Percentiles rank a stretch among this genome's conserved stretches.
Evolutionary conservation across 2,113 vertebrate genomes (phyloP).

Genomic region (Scortum barcoo): DNA sequence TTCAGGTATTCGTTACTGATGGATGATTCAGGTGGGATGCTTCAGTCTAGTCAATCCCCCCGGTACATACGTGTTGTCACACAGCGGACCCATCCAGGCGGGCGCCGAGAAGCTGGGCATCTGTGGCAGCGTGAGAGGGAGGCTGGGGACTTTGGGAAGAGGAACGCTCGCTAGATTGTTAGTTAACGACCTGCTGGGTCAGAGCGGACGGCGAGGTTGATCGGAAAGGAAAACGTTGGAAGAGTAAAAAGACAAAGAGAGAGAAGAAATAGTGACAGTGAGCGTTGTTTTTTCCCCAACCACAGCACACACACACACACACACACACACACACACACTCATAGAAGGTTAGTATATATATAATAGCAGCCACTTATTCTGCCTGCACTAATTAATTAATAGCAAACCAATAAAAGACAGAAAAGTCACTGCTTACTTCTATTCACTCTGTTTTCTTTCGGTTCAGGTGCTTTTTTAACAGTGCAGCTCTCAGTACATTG

Average conservation of each 20-base stretch:
- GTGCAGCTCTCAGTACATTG: neutral
- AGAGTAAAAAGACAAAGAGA: slow-evolving; percentile 27
- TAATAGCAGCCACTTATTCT: slow-evolving; percentile 39
- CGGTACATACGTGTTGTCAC: slow-evolving; percentile 97
- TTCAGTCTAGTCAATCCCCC: slow-evolving; percentile 22
- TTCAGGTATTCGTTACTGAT: neutral
- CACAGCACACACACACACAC: slow-evolving; percentile 11
- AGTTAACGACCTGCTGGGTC: slow-evolving; percentile 94
- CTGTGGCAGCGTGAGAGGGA: slow-evolving; percentile 95
- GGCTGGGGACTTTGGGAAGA: slow-evolving; percentile 97
- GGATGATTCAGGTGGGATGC: neutral
- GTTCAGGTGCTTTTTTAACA: slow-evolving; percentile 21
- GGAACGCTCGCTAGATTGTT: slow-evolving; percentile 97
- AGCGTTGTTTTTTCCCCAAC: neutral
- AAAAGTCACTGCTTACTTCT: slow-evolving; percentile 52
- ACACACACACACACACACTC: slow-evolving; percentile 1
- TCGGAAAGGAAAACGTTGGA: slow-evolving; percentile 8
- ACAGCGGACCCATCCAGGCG: slow-evolving; percentile 96
- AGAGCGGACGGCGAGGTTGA: slow-evolving; percentile 50
- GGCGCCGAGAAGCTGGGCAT: slow-evolving; percentile 96
- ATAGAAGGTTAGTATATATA: neutral
- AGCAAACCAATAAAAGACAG: slow-evolving; percentile 46
- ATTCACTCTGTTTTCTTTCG: slow-evolving; percentile 39
- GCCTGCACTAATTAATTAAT: slow-evolving; percentile 30
- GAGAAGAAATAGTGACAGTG: slow-evolving; percentile 16